Evolutionary conservation across 2,797 vertebrate genomes (phyloP), one percentile per base, ranked within the genome.

Genomic region (Sebastolobus alascanus): DNA sequence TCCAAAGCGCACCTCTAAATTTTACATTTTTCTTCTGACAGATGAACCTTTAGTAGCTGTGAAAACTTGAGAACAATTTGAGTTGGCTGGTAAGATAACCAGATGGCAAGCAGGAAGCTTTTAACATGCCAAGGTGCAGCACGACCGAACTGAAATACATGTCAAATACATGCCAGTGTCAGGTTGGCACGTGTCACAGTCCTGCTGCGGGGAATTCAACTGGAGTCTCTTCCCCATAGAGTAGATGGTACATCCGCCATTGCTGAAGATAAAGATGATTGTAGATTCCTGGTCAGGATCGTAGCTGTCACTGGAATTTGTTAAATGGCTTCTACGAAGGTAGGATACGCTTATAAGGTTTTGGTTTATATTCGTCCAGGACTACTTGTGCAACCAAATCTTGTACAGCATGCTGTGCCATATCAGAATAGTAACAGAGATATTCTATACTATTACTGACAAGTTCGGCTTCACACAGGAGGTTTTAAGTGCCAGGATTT

Each of bases 341-440:
- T 60, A 67, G 7, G 4, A 84, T 77, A 70, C 27, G n/a, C 91
- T 92, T 92, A 90, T 92, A 92, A 85, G 90, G 91, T 82, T 90
- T 90, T 85, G 87, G 92, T 94, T 94, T 94, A 95, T 94, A 94
- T 95, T 92, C 88, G 89, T 93, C 90, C 81, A 79, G 77, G 78
- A 75, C 77, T 70, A 84, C 74, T 77, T 74, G 75, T 83, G 90
- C 88, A 85, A 83, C 84, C 73, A 91, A 87, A 93, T 86, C 85
- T 89, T 83, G 58, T 84, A 80, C 75, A 87, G 85, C 75, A 60
- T 69, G 84, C 78, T 83, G 67, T 64, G 16, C 73, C 79, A 76
- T 80, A 86, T 94, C 83, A 93, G 92, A 95, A 93, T 90, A 94
- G 92, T 84, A 93, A 93, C 92, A 89, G 80, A 87, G 91, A 93